Percentiles rank a stretch among this genome's conserved stretches.
phyloP scores from a whole-genome alignment of 2,888 invertebrate species.

The Cryptophagus acutangulus region DNA sequence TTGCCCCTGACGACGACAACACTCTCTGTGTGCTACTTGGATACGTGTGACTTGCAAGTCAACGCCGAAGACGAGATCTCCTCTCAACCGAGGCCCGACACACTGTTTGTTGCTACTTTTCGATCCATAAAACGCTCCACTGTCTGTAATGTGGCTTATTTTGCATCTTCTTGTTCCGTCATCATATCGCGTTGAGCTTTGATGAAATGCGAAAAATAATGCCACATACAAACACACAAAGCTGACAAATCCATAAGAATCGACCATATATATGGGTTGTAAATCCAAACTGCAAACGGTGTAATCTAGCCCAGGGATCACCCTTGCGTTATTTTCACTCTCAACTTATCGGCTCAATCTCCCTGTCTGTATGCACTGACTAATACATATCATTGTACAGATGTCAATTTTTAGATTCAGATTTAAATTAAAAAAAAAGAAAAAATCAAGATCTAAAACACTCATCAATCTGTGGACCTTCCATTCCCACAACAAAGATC shows the following conservation, averaged over 20 bases:
- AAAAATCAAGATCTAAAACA: no score
- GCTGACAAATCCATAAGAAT: constrained; percentile 45
- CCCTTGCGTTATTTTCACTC: constrained; percentile 25
- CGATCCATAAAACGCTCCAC: no score
- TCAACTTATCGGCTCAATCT: constrained; percentile 18
- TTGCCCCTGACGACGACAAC: constrained; percentile 36
- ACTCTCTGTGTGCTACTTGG: constrained; percentile 24
- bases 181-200: no score
- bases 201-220: neutral
- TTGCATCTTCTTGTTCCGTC: no score
- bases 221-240: constrained; percentile 25
- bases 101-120: no score
- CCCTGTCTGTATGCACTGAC: constrained; percentile 23
- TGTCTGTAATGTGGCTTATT: no score
- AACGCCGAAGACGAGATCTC: constrained; percentile 26
- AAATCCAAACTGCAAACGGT: constrained; percentile 47
- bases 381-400: constrained; percentile 34
- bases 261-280: constrained; percentile 39
- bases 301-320: constrained; percentile 42
- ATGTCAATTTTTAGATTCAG: constrained; percentile 18
- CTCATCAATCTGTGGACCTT: no score
- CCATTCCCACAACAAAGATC: no score
- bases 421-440: no score
- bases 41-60: constrained; percentile 44
- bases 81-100: constrained; percentile 1